These are phyloP conservation scores for Myotis pilosus DNA, from an alignment of 2,797 vertebrate genomes.

Conservation along the genomic window DNA sequence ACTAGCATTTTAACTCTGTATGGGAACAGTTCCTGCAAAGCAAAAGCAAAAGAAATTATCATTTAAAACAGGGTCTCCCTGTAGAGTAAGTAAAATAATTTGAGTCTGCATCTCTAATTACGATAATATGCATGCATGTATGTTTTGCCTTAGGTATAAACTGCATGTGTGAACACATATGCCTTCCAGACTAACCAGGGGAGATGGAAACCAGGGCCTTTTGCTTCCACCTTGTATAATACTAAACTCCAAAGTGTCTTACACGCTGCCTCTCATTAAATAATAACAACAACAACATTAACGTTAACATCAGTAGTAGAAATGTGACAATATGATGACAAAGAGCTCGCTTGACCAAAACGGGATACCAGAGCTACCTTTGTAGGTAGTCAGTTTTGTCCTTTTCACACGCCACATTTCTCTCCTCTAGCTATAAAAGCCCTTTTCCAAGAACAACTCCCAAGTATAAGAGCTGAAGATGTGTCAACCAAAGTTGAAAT, in stretches of 20 bases:
- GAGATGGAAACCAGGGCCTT: not conserved
- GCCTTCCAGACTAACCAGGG: not conserved
- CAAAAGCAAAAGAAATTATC: not conserved
- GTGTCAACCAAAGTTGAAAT: constrained; percentile 32
- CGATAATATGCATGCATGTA: not conserved
- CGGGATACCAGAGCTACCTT: not conserved
- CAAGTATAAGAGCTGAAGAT: constrained; percentile 18
- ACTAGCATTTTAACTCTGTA: not conserved
- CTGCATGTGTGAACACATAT: not conserved
- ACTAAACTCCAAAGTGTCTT: not conserved
- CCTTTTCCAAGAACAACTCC: constrained; percentile 13
- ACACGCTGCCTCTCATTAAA: not conserved
- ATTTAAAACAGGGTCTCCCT: constrained; percentile 26
- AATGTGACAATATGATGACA: not conserved
- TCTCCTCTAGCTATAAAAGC: constrained; percentile 33
- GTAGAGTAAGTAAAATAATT: constrained; percentile 19
- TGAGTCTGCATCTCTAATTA: not conserved
- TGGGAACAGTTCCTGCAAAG: not conserved
- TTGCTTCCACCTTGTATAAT: not conserved
- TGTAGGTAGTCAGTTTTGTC: not conserved
- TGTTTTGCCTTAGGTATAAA: not conserved
- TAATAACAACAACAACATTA: not conserved
- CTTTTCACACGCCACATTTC: not conserved
- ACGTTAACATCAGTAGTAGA: not conserved
- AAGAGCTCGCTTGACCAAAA: not conserved